Base-by-base conservation (phyloP, 2,797 vertebrate genomes). In the Mus minutoides region DNA sequence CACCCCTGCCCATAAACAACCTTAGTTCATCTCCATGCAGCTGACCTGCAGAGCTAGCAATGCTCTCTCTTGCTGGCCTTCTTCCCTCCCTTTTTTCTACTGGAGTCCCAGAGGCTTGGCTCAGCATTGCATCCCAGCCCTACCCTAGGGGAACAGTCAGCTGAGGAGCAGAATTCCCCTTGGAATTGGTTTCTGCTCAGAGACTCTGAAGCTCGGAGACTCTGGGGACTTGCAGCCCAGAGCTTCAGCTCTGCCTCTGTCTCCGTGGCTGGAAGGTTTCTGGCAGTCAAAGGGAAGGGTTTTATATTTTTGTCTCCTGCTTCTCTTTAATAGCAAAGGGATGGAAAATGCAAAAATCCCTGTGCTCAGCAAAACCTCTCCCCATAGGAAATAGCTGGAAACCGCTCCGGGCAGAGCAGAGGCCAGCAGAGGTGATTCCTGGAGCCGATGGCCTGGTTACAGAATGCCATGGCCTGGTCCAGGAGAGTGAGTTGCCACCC, bases 371-470 rank as follows among this genome's bases (percentile, higher is more conserved):
- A 97, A 92, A 97, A 94, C 64, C 75, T 95, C 77, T 22, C 67
- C 86, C 79, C 52, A 24, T 95, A 96, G 96, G 94, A 96, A 98
- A 96, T 88, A 95, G 90, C 95, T 94, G 92, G 78, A 94, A 97
- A 95, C 78, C 78, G 2, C 56, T 90, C 56, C 43, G 34, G 85
- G 90, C 87, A 43, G 92, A 95, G 69, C 78, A 40, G 22, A 60
- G 69, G 89, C 91, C 95, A 94, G 89, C 71, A 60, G 75, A 97
- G 97, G 97, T 97, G 95, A 79, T 91, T 77, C 89, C 79, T 84
- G 75, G 85, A 94, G 94, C 56, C 37, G 58, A 34, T 69, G 37
- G 54, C 88, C 54, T 31, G 16, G 56, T 80, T 89, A 85, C 46
- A 69, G 86, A 89, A 89, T 14, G 37, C 49, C 17, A 4, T n/a